Evolutionary conservation across 2,113 vertebrate genomes (phyloP).

Genomic region (Hipposideros armiger): DNA sequence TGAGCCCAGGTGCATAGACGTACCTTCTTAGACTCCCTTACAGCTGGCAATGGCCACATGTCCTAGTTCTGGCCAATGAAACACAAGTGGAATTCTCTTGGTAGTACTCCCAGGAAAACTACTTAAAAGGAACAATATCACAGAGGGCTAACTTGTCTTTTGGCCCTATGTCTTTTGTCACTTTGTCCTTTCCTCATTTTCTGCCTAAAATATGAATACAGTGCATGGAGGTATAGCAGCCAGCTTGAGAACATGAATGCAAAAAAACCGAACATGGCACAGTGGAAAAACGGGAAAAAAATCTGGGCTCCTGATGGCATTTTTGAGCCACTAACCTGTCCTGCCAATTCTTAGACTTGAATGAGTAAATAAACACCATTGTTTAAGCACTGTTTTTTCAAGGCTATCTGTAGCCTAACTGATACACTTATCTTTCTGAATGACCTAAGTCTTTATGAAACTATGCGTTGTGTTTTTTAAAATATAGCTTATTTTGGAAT

Average conservation of each 20-base stretch:
- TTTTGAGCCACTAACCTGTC: not conserved
- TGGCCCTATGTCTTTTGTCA: not conserved
- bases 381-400: not conserved
- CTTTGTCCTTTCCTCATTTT: not conserved
- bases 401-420: not conserved
- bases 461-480: slow-evolving; percentile 18
- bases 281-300: not conserved
- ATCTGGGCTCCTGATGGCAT: not conserved
- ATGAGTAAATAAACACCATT: not conserved
- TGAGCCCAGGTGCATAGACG: not conserved
- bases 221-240: not conserved
- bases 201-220: not conserved
- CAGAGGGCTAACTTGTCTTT: not conserved
- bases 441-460: slow-evolving; percentile 32
- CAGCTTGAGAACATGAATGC: not conserved
- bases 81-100: not conserved
- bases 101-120: not conserved
- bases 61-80: not conserved
- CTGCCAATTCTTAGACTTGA: not conserved
- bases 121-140: not conserved
- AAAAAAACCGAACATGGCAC: not conserved
- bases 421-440: not conserved
- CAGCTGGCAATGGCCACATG: not conserved
- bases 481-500: not conserved
- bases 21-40: not conserved